phyloP scores from a whole-genome alignment of 2,888 invertebrate species.

The Mesorhabditis spiculigera region DNA sequence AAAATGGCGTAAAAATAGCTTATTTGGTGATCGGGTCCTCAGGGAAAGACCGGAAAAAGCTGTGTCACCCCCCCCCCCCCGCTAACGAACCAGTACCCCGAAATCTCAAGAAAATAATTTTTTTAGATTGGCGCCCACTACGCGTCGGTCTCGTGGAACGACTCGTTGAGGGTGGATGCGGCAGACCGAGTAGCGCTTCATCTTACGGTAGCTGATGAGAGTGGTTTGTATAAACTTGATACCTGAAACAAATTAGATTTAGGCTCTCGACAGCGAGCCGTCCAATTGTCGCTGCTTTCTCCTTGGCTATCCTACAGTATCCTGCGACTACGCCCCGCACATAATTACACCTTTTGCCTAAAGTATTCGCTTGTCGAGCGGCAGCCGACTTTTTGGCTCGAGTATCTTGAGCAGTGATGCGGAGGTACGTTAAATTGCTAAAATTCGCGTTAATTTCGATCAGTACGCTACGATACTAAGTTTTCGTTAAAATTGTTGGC shows the following conservation, averaged over 20 bases:
- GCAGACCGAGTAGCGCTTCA: background rate
- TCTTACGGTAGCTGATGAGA: slow-evolving; percentile 1
- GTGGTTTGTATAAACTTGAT: background rate
- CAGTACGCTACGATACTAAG: no score
- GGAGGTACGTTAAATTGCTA: background rate
- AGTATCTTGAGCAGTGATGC: background rate
- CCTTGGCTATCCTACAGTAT: background rate
- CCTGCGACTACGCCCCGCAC: background rate
- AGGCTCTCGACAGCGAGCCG: background rate
- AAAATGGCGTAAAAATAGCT: no score
- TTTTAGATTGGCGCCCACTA: background rate
- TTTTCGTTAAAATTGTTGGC: background rate
- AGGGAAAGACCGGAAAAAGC: no score
- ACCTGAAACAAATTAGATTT: no score
- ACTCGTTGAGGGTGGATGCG: background rate
- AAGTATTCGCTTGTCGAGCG: slow-evolving; percentile 6
- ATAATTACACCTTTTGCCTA: slow-evolving; percentile 3
- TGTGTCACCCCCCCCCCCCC: no score
- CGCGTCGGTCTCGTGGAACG: background rate
- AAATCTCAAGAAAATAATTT: background rate
- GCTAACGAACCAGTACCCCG: no score
- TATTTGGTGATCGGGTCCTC: no score
- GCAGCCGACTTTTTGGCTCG: background rate
- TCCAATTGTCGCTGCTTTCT: background rate
- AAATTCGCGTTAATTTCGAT: background rate